Evolutionary conservation across 1,140 invertebrate genomes (phyloP).

Genomic region (Amyelois transitella): DNA sequence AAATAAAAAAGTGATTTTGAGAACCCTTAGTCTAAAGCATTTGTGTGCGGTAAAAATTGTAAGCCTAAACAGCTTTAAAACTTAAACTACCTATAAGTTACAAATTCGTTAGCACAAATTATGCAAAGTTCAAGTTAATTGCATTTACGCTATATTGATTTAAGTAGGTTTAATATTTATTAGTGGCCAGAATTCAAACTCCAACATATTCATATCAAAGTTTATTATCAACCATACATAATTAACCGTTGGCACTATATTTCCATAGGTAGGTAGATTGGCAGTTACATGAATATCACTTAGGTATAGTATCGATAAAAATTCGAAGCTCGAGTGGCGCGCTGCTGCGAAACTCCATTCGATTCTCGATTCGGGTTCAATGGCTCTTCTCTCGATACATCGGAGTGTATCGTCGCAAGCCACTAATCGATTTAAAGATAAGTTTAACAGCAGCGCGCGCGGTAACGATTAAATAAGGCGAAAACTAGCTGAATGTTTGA

Average conservation of each 20-base stretch:
- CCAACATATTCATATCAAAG: constrained; percentile 41
- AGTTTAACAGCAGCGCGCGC: not conserved
- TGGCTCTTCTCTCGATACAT: constrained; percentile 5
- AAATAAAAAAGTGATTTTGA: no score
- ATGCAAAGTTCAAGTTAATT: no score
- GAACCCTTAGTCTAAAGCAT: no score
- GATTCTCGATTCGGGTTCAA: not conserved
- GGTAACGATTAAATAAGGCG: not conserved
- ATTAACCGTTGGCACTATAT: constrained; percentile 61
- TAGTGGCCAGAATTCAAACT: constrained; percentile 27
- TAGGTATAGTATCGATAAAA: constrained; percentile 1
- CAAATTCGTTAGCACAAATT: no score
- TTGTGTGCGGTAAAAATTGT: no score
- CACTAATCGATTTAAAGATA: not conserved
- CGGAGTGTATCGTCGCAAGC: not conserved
- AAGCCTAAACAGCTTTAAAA: no score
- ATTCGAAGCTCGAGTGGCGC: constrained; percentile 17
- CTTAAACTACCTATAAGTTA: no score
- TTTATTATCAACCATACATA: constrained; percentile 60
- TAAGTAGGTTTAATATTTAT: no score
- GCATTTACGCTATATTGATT: no score
- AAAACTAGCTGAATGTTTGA: not conserved
- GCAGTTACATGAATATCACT: constrained; percentile 26
- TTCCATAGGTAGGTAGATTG: constrained; percentile 37
- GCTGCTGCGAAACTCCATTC: not conserved